Evolutionary conservation across 2,797 vertebrate genomes (phyloP).

Genomic region (Astyanax mexicanus): DNA sequence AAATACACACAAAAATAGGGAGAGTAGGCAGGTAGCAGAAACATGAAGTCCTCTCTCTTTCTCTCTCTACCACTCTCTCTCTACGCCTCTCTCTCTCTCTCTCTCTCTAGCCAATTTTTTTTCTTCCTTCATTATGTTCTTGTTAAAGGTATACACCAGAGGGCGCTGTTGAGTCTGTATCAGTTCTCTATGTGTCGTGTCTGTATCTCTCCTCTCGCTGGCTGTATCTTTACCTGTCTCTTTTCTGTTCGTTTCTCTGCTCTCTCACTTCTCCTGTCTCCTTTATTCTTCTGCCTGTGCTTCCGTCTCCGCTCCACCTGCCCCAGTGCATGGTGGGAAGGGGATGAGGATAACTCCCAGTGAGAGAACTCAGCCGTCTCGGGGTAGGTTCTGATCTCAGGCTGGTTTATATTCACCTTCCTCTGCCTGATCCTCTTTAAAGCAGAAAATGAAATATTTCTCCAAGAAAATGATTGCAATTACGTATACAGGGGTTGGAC

Average conservation of each 20-base stretch:
- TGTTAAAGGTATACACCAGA: constrained; percentile 2
- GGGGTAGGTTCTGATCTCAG: constrained; percentile 85
- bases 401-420: not conserved
- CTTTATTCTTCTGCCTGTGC: constrained; percentile 67
- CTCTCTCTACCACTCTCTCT: no score
- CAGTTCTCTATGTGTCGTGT: not conserved
- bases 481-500: no score
- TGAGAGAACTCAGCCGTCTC: constrained; percentile 92
- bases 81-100: no score
- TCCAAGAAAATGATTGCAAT: no score
- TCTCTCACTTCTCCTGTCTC: constrained; percentile 25
- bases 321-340: constrained; percentile 95
- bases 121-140: no score
- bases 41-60: no score
- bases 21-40: no score
- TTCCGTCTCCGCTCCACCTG: constrained; percentile 63
- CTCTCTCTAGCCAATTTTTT: no score
- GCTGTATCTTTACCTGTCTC: constrained; percentile 23
- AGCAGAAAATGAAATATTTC: no score
- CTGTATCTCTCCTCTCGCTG: not conserved
- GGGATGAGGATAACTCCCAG: constrained; percentile 95
- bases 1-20: no score
- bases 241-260: constrained; percentile 56
- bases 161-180: not conserved
- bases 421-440: not conserved